phyloP scores from a whole-genome alignment of 2,888 invertebrate species.

The Leucoma salicis region DNA sequence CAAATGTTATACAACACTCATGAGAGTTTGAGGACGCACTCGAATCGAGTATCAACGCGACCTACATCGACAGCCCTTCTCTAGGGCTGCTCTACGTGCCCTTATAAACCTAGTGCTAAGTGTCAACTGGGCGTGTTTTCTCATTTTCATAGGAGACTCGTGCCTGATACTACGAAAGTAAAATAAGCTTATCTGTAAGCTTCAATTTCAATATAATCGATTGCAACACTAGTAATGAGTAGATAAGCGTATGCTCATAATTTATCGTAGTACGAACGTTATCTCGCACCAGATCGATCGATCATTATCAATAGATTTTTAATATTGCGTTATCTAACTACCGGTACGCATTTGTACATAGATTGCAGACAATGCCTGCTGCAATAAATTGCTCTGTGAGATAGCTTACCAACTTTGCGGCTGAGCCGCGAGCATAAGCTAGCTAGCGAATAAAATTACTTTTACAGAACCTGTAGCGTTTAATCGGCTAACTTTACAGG shows the following conservation, averaged over 20 bases:
- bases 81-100: constrained; percentile 22
- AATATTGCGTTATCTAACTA: neutral
- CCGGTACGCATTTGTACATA: neutral
- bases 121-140: neutral
- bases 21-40: constrained; percentile 15
- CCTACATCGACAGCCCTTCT: constrained; percentile 31
- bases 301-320: neutral
- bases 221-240: neutral
- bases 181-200: neutral
- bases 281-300: neutral
- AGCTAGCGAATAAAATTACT: too few species aligned
- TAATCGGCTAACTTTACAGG: too few species aligned
- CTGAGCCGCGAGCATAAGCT: too few species aligned
- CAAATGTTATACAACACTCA: too few species aligned
- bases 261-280: neutral
- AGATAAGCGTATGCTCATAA: neutral
- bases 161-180: neutral
- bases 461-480: too few species aligned
- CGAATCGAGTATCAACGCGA: constrained; percentile 26
- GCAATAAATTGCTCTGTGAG: neutral
- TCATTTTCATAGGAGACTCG: too few species aligned
- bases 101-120: constrained; percentile 16
- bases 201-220: neutral
- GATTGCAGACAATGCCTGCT: neutral
- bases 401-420: too few species aligned